Percentiles rank a stretch among this genome's conserved stretches.
Evolutionary conservation across 2,113 vertebrate genomes (phyloP).

Genomic region (Gymnorhina tibicen): DNA sequence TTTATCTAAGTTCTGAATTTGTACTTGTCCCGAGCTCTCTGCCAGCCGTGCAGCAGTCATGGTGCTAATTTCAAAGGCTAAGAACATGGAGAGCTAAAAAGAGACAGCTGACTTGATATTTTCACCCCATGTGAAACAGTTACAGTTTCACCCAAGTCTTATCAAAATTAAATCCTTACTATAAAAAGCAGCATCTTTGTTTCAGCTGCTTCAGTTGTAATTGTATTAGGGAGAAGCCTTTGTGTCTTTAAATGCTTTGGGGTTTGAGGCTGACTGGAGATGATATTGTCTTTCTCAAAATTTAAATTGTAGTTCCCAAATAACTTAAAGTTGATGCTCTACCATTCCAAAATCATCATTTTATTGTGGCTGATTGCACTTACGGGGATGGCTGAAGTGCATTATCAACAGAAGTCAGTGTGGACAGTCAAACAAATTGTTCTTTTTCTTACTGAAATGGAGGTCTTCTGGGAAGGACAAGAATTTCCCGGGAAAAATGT

Average conservation of each 20-base stretch:
- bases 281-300: not conserved
- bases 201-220: not conserved
- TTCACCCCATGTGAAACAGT: conserved; percentile 12
- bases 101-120: not conserved
- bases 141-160: conserved; percentile 34
- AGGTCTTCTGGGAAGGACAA: not conserved
- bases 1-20: not conserved
- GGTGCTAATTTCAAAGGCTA: conserved; percentile 40
- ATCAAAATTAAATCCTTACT: not conserved
- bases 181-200: conserved; percentile 2
- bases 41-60: not conserved
- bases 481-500: not conserved
- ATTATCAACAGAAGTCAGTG: not conserved
- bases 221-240: not conserved
- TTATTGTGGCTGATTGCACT: not conserved
- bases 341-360: not conserved
- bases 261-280: not conserved
- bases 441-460: not conserved
- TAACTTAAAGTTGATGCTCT: not conserved
- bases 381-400: not conserved
- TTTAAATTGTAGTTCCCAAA: not conserved
- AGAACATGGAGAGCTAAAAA: not conserved
- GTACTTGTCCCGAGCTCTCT: not conserved
- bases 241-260: not conserved
- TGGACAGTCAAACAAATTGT: not conserved